phyloP scores from a whole-genome alignment of 2,113 vertebrate species.

The Aphelocoma coerulescens region DNA sequence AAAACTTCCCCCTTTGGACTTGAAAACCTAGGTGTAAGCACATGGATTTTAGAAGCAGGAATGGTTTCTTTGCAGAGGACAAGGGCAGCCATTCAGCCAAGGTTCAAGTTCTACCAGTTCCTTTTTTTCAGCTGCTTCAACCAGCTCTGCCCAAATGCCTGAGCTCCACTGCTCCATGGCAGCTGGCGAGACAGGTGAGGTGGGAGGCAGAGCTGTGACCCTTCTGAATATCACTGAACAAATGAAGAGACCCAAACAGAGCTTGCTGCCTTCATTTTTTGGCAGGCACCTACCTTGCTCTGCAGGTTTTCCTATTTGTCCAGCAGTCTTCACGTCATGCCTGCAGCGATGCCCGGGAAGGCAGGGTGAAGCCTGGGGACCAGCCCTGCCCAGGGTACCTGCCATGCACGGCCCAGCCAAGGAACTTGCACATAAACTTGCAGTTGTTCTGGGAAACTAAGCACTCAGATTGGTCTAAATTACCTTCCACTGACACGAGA shows the following conservation, averaged over 20 bases:
- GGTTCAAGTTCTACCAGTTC: not conserved
- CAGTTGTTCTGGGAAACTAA: not conserved
- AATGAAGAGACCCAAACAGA: not conserved
- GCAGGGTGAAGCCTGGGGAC: not conserved
- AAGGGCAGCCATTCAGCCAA: not conserved
- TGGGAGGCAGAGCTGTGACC: not conserved
- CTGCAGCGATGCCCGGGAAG: not conserved
- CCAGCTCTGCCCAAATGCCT: not conserved
- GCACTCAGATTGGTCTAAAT: not conserved
- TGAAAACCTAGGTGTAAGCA: not conserved
- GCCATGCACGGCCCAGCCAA: not conserved
- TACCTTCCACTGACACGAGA: not conserved
- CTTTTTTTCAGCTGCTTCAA: not conserved
- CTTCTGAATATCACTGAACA: not conserved
- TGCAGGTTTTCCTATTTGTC: conserved; percentile 7
- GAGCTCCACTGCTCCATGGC: not conserved
- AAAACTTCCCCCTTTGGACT: not conserved
- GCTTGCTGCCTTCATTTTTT: not conserved
- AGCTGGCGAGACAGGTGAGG: accelerated
- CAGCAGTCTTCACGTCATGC: not conserved
- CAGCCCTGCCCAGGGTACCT: not conserved
- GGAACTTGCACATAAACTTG: not conserved
- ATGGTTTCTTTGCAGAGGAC: not conserved
- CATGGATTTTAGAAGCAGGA: not conserved
- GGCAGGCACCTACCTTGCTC: not conserved